These are phyloP conservation scores for Danio rerio DNA, from an alignment of 2,113 vertebrate genomes.

Conservation along the genomic window DNA sequence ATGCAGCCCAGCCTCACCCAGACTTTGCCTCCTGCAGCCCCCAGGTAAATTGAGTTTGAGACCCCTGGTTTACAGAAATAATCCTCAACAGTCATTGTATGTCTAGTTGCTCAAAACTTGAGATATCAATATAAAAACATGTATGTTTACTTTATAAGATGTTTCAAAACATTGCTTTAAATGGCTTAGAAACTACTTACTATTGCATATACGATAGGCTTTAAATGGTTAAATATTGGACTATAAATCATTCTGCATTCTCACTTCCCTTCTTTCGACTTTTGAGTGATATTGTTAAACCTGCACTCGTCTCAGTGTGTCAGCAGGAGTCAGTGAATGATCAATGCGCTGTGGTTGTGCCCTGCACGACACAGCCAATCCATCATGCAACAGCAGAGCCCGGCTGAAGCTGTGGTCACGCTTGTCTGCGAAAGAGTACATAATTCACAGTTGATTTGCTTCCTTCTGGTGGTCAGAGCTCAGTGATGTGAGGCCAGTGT, in stretches of 20 bases:
- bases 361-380: conserved; percentile 34
- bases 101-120: too few species aligned
- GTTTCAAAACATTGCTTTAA: too few species aligned
- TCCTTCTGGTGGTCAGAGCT: conserved; percentile 42
- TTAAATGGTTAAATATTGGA: neutral
- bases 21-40: too few species aligned
- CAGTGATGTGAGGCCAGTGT: conserved; percentile 38
- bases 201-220: too few species aligned
- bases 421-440: conserved; percentile 39
- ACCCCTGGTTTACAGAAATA: too few species aligned
- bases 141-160: too few species aligned
- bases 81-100: too few species aligned
- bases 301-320: neutral
- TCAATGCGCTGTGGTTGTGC: conserved; percentile 35
- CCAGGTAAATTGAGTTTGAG: too few species aligned
- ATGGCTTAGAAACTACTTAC: too few species aligned
- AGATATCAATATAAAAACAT: too few species aligned
- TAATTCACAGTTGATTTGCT: conserved; percentile 43
- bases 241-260: neutral
- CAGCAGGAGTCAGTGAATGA: conserved; percentile 21
- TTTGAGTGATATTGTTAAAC: neutral
- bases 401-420: conserved; percentile 33
- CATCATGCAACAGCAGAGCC: conserved; percentile 31
- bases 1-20: too few species aligned
- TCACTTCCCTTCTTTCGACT: neutral